Base-by-base conservation (phyloP, 2,888 invertebrate species). In the Drosophila pseudotalamancana region DNA sequence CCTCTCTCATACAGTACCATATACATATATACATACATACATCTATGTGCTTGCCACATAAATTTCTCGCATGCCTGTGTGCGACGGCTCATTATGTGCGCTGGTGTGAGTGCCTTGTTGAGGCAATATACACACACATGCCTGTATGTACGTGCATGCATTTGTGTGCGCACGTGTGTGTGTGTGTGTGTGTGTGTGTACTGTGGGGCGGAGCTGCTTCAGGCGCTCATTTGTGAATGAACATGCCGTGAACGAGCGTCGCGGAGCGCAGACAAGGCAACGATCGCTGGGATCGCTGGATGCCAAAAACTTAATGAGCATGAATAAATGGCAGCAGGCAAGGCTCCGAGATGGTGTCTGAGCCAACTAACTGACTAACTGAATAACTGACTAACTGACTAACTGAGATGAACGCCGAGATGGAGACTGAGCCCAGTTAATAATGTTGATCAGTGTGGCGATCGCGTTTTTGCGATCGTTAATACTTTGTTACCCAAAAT, bases 221-320 rank as follows among this genome's bases (percentile, higher is more conserved):
- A 82, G 88, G 89, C 87, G 84, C 79, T 88, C 77, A 88, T 89
- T 90, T 89, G 82, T 89, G 89, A 90, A 89, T 89, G 90, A 89
- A 89, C 84, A 72, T 82, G 72, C 64, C 65, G 87, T 72, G 82
- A 77, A 86, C 81, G 45, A 32, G 21, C 42, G 50, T 18, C 43
- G 23, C 53, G 42, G 57, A 34, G 45, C 50, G 65, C 60, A 48
- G 60, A 54, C 48, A 53, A 63, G 57, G 61, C 72, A 71, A 80
- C 69, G 71, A 73, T 73, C 73, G 70, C 71, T 65, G 55, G 25
- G 46, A 65, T 43, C 63, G 39, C 46, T 64, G 66, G 75, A 73
- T 76, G 75, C 68, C 77, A 79, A 77, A 81, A 72, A 87, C 76
- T 84, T 87, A 84, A 84, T 84, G 87, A 87, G 82, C 82, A 77